A percentile compares a stretch with the other conserved stretches of the same genome.
Evolutionary conservation across 2,113 vertebrate genomes (phyloP).

Genomic region (Myiozetetes cayanensis): DNA sequence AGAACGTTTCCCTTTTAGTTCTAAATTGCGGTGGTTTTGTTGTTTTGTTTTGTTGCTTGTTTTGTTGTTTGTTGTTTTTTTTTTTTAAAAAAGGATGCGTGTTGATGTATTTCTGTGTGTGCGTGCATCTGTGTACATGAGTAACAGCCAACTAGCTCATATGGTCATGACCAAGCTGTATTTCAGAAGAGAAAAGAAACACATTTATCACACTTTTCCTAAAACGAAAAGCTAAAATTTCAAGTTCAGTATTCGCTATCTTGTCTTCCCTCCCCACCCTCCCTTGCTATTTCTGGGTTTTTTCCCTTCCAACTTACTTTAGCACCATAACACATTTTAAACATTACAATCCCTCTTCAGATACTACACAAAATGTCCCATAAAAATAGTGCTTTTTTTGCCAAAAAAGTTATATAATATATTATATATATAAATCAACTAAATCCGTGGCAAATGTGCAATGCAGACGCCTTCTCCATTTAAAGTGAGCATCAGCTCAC

Average conservation of each 20-base stretch:
- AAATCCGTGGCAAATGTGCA: conserved; percentile 79
- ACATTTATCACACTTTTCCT: conserved; percentile 77
- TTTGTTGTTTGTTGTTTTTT: no score
- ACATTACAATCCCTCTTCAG: conserved; percentile 74
- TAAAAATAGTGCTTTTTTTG: conserved; percentile 79
- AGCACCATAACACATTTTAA: conserved; percentile 77
- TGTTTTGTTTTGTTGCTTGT: background rate
- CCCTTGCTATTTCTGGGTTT: conserved; percentile 69
- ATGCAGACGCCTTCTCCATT: conserved; percentile 73
- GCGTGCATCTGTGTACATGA: conserved; percentile 67
- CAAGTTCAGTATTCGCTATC: conserved; percentile 76
- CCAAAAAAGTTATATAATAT: conserved; percentile 77
- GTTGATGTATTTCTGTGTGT: conserved; percentile 63
- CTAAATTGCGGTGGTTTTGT: conserved; percentile 25
- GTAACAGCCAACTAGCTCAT: conserved; percentile 73
- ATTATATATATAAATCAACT: conserved; percentile 78
- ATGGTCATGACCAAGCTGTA: conserved; percentile 74
- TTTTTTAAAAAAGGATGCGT: conserved; percentile 3
- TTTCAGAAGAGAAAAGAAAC: conserved; percentile 77
- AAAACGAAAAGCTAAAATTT: conserved; percentile 79
- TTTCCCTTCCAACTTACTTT: conserved; percentile 72
- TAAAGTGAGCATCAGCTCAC: conserved; percentile 73
- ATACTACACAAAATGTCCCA: conserved; percentile 75
- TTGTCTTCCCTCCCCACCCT: conserved; percentile 69
- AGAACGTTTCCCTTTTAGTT: conserved; percentile 50